phyloP scores from a whole-genome alignment of 64 coral and sea anemone species.

The Dendrophyllia cribrosa region DNA sequence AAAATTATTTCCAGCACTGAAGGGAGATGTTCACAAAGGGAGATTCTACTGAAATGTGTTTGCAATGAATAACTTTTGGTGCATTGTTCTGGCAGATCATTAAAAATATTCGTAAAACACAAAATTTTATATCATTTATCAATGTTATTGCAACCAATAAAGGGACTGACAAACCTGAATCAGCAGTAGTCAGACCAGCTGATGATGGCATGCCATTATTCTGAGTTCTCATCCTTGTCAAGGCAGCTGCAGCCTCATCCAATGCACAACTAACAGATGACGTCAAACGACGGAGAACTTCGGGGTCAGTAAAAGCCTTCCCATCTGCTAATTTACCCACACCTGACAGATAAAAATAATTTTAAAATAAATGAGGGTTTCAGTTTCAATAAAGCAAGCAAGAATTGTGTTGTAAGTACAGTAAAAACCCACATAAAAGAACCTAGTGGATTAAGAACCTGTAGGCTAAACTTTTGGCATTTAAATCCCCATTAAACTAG shows the following conservation, averaged over 20 bases:
- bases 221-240: constrained; percentile 98
- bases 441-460: too few relatives aligned
- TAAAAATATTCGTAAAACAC: background rate
- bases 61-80: too few relatives aligned
- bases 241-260: constrained; percentile 98
- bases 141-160: background rate
- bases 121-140: too few relatives aligned
- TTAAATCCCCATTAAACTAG: too few relatives aligned
- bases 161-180: constrained; percentile 42
- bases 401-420: too few relatives aligned
- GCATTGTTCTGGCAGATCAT: too few relatives aligned
- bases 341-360: constrained; percentile 44
- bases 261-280: constrained; percentile 99
- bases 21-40: too few relatives aligned
- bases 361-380: background rate
- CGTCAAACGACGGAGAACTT: constrained; percentile 92
- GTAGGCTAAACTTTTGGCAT: too few relatives aligned
- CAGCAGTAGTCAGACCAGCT: constrained; percentile 68
- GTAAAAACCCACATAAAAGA: too few relatives aligned
- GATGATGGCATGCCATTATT: constrained; percentile 96
- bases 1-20: too few relatives aligned
- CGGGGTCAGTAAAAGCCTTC: constrained; percentile 96
- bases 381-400: too few relatives aligned
- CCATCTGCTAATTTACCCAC: constrained; percentile 95
- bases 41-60: too few relatives aligned